These are phyloP conservation scores for Coelopa pilipes DNA, from an alignment of 2,888 invertebrate genomes.

Conservation along the genomic window DNA sequence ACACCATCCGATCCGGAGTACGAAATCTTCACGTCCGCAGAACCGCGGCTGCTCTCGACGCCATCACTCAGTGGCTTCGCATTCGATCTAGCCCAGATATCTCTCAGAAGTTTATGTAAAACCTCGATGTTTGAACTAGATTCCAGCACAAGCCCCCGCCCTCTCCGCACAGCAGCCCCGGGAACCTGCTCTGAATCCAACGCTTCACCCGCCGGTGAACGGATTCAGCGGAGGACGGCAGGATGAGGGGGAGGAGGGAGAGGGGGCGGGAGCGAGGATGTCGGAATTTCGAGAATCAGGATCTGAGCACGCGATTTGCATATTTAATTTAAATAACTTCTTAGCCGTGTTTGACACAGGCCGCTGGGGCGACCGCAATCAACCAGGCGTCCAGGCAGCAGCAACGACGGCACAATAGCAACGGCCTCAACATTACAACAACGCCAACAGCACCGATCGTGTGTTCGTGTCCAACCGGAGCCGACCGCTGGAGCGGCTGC, in stretches of 20 bases:
- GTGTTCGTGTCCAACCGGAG: background rate
- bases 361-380: constrained; percentile 19
- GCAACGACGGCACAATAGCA: background rate
- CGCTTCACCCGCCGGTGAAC: too few relatives aligned
- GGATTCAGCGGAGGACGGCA: too few relatives aligned
- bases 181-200: too few relatives aligned
- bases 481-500: too few relatives aligned
- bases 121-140: background rate
- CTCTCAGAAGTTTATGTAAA: background rate
- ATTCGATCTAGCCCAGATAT: too few relatives aligned
- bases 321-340: constrained; percentile 60
- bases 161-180: background rate
- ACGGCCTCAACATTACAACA: constrained; percentile 46
- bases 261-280: too few relatives aligned
- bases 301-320: constrained; percentile 60
- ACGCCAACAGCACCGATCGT: constrained; percentile 8
- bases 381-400: constrained; percentile 29
- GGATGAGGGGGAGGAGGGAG: too few relatives aligned
- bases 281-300: constrained; percentile 45
- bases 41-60: too few relatives aligned
- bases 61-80: too few relatives aligned
- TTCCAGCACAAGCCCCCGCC: background rate
- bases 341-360: constrained; percentile 32
- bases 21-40: too few relatives aligned
- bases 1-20: too few relatives aligned